Evolutionary conservation across 2,888 invertebrate species (phyloP).

Genomic region (Meandrusa payeni): DNA sequence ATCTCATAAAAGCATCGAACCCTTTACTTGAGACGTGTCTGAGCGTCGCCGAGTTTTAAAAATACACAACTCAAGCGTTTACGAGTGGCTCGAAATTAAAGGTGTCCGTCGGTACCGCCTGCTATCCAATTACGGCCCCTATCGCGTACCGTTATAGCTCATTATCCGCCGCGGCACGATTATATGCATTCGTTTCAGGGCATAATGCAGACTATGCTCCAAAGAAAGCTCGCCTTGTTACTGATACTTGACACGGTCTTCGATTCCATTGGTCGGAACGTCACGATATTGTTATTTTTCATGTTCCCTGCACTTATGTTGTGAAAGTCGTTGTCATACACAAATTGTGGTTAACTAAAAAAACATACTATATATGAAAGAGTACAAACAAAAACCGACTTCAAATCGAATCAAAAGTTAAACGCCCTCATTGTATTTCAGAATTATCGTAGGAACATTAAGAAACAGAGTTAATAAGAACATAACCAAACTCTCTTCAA

Average conservation of each 20-base stretch:
- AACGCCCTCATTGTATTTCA: no score
- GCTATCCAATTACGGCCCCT: slow-evolving; percentile 19
- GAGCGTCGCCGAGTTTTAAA: slow-evolving; percentile 17
- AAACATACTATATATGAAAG: no score
- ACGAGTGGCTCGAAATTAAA: slow-evolving; percentile 23
- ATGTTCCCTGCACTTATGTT: no score
- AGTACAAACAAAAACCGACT: no score
- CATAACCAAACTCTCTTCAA: no score
- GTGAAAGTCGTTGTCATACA: no score
- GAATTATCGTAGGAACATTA: no score
- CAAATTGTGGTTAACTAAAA: no score
- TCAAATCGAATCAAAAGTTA: no score
- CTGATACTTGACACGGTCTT: slow-evolving; percentile 66
- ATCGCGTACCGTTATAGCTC: slow-evolving; percentile 14
- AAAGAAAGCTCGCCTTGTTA: slow-evolving; percentile 70
- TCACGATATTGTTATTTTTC: slow-evolving; percentile 26
- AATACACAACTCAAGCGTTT: slow-evolving; percentile 23
- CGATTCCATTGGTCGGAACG: slow-evolving; percentile 47
- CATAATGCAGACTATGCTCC: slow-evolving; percentile 53
- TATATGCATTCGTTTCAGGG: slow-evolving; percentile 23
- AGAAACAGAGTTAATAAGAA: no score
- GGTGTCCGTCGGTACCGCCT: slow-evolving; percentile 13
- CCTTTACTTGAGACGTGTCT: slow-evolving; percentile 6
- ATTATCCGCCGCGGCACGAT: slow-evolving; percentile 13
- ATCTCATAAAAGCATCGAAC: not conserved